Conservation (phyloP, 1,140 invertebrate genomes). For the Procambarus virginalis region DNA sequence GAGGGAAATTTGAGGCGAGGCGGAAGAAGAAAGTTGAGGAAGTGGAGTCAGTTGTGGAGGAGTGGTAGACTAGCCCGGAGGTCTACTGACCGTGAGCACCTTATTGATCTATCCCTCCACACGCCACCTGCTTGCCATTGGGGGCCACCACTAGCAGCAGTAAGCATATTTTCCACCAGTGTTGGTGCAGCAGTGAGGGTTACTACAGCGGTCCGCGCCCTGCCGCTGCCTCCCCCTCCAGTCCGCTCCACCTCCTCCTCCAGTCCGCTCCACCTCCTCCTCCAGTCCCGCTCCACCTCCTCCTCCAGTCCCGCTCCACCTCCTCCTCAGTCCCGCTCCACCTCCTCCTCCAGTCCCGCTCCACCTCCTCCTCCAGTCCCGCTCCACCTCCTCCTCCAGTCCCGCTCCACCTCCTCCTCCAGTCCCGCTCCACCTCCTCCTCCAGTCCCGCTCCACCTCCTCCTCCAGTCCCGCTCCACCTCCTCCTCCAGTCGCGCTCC, state of each 20-base stretch:
- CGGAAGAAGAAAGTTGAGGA: not conserved
- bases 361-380: not conserved
- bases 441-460: too few species aligned
- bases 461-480: too few species aligned
- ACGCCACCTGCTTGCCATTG: slow-evolving; percentile 2
- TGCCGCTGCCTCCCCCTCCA: not conserved
- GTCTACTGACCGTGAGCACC: not conserved
- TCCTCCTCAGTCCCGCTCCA: too few species aligned
- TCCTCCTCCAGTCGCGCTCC: too few species aligned
- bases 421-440: too few species aligned
- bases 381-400: not conserved
- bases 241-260: not conserved
- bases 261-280: too few species aligned
- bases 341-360: too few species aligned
- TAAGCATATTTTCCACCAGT: slow-evolving; percentile 13
- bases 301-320: too few species aligned
- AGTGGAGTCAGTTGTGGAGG: not conserved
- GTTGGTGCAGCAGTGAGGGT: not conserved
- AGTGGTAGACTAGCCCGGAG: not conserved
- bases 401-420: too few species aligned
- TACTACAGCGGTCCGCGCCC: not conserved
- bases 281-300: not conserved
- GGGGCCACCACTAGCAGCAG: not conserved
- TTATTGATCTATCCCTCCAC: slow-evolving; percentile 12
- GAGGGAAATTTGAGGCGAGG: not conserved